Percentiles rank a stretch among this genome's conserved stretches.
Evolutionary conservation across 2,888 invertebrate genomes (phyloP).

Genomic region (Leistus spinibarbis): DNA sequence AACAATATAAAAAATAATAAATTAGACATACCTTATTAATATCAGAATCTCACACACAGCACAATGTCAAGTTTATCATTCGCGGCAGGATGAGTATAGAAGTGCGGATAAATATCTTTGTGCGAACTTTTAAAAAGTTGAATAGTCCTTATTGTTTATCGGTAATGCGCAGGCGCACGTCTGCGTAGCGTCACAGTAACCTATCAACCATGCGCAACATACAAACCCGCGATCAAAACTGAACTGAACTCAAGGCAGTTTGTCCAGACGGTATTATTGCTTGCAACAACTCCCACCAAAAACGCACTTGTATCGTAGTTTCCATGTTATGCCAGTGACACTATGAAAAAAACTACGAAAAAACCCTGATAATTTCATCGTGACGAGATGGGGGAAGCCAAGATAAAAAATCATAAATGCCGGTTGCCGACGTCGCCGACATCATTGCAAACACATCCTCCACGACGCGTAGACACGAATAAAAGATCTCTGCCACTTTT

Average conservation of each 20-base stretch:
- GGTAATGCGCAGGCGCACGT: conserved; percentile 15
- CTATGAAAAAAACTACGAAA: conserved; percentile 23
- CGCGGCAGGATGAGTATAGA: background rate
- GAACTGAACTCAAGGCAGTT: conserved; percentile 19
- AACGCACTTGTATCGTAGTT: conserved; percentile 2
- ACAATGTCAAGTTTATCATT: background rate
- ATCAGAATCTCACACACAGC: background rate
- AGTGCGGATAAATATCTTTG: background rate
- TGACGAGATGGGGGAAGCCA: conserved; percentile 22
- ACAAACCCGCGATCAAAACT: conserved; percentile 5
- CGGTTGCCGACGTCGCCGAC: background rate
- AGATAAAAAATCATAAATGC: background rate
- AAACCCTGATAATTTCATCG: conserved; percentile 29
- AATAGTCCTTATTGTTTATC: background rate
- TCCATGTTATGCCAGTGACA: conserved; percentile 1
- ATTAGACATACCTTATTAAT: background rate
- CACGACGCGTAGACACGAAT: background rate
- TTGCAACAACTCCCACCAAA: conserved; percentile 30
- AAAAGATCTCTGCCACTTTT: background rate
- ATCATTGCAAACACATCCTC: background rate
- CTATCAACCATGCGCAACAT: conserved; percentile 17
- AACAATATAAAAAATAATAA: no score
- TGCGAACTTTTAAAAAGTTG: background rate
- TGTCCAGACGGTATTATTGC: conserved; percentile 32
- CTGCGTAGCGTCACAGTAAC: conserved; percentile 9